Conservation (phyloP, 1,140 invertebrate species). For the Steinernema feltiae region DNA sequence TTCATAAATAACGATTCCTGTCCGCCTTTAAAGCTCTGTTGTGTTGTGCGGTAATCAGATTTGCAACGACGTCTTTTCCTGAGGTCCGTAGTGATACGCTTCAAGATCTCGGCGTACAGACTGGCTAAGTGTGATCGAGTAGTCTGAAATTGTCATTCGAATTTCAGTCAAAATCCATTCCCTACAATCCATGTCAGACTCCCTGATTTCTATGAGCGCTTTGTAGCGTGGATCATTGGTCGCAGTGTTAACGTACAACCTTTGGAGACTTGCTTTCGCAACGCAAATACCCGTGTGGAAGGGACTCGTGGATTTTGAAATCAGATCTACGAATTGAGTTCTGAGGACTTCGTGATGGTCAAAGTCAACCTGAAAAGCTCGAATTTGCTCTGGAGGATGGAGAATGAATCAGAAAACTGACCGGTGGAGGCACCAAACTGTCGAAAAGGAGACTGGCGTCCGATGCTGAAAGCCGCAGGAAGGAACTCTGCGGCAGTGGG, state of each 20-base stretch:
- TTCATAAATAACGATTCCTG: not conserved
- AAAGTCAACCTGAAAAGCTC: not conserved
- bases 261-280: not conserved
- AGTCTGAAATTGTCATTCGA: not conserved
- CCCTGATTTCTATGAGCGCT: not conserved
- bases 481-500: too few species aligned
- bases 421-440: not conserved
- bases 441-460: too few species aligned
- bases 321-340: not conserved
- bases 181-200: not conserved
- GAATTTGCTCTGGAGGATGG: not conserved
- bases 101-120: too few species aligned
- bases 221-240: not conserved
- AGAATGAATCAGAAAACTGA: not conserved
- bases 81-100: too few species aligned
- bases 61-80: too few species aligned
- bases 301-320: not conserved
- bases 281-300: not conserved
- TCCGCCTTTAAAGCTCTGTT: not conserved
- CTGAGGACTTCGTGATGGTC: not conserved
- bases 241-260: not conserved
- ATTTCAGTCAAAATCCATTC: not conserved
- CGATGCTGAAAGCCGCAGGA: too few species aligned
- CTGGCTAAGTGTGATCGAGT: not conserved
- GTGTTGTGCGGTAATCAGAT: too few species aligned